Conservation (phyloP, 2,797 vertebrate genomes). For the Paramormyrops hopkinsi region DNA sequence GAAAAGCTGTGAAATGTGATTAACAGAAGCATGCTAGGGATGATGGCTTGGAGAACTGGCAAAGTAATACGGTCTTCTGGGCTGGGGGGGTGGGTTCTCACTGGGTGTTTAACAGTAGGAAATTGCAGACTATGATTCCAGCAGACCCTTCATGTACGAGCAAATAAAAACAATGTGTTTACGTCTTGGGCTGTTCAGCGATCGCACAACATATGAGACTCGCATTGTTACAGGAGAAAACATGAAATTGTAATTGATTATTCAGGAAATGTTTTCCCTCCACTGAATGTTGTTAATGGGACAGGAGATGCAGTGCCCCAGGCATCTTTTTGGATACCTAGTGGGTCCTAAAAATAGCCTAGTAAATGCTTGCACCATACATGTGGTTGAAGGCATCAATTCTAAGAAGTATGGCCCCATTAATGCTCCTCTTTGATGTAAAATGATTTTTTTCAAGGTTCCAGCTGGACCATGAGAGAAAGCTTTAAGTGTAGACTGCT, state of each 20-base stretch:
- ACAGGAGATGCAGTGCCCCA: neutral
- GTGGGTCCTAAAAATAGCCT: neutral
- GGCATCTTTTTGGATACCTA: neutral
- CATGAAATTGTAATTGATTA: neutral
- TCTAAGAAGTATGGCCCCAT: neutral
- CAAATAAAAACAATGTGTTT: neutral
- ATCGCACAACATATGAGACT: neutral
- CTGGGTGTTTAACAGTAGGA: neutral
- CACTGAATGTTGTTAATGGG: neutral
- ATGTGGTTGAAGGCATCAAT: neutral
- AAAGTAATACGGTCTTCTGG: neutral
- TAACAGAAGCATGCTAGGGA: neutral
- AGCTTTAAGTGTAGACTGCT: neutral
- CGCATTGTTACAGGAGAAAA: neutral
- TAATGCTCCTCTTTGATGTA: neutral
- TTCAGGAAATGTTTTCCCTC: neutral
- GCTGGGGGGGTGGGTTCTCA: neutral
- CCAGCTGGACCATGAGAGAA: neutral
- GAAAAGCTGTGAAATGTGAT: neutral
- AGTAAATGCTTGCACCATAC: neutral
- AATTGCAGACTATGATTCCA: neutral
- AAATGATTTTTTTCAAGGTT: neutral
- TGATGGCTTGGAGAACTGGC: neutral
- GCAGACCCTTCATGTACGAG: neutral
- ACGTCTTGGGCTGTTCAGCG: neutral